phyloP scores from a whole-genome alignment of 2,888 invertebrate species.

The Cabera pusaria region DNA sequence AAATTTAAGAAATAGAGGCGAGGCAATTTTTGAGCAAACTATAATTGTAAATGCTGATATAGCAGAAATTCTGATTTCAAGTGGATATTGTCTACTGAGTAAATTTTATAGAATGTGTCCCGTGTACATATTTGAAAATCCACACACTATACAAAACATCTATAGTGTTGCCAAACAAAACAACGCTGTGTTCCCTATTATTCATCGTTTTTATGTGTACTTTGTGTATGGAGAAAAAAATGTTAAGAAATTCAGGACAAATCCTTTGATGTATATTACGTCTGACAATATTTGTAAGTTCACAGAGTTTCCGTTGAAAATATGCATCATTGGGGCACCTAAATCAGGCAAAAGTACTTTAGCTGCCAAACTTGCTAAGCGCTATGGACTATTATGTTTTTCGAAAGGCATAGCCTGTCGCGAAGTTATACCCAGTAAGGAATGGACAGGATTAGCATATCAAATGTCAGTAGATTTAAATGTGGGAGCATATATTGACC shows the following conservation, averaged over 20 bases:
- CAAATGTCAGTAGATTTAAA: conserved; percentile 61
- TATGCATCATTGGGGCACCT: conserved; percentile 85
- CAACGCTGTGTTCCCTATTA: conserved; percentile 75
- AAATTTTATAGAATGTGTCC: conserved; percentile 86
- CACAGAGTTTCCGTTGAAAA: conserved; percentile 75
- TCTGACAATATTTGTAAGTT: conserved; percentile 61
- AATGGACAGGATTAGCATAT: conserved; percentile 76
- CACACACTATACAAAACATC: conserved; percentile 70
- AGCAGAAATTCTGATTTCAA: conserved; percentile 81
- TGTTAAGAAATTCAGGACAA: conserved; percentile 71
- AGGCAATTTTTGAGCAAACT: conserved; percentile 83
- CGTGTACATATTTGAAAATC: conserved; percentile 80
- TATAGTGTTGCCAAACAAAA: conserved; percentile 67
- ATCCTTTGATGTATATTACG: conserved; percentile 82
- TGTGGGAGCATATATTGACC: conserved; percentile 66
- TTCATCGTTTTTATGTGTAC: conserved; percentile 84
- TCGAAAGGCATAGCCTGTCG: conserved; percentile 81
- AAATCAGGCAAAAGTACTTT: conserved; percentile 85
- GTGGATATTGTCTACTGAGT: conserved; percentile 85
- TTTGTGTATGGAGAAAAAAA: conserved; percentile 78
- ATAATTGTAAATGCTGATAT: conserved; percentile 74
- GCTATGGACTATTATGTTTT: conserved; percentile 80
- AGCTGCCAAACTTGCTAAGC: conserved; percentile 76
- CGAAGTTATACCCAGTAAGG: conserved; percentile 69
- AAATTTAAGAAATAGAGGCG: conserved; percentile 63